Base-by-base conservation (phyloP, 1,140 invertebrate genomes). In the Tetranychus cinnabarinus region DNA sequence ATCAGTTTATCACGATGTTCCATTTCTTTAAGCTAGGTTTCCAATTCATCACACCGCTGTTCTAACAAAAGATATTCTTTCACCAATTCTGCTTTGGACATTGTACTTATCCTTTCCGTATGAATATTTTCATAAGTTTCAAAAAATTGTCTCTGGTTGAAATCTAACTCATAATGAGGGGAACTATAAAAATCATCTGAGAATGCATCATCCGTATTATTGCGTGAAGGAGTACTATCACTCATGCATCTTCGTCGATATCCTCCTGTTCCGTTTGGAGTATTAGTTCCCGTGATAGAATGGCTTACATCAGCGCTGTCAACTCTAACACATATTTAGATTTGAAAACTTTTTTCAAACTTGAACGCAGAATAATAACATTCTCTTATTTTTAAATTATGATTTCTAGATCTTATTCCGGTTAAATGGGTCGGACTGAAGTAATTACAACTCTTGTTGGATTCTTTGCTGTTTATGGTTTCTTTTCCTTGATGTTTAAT, bases 91-190 rank as follows among this genome's bases (percentile, higher is more conserved):
- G 79, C 77, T 73, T 92, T 92, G 2, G 78, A 78, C 79, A 93
- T 82, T 12, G 75, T 78, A 61, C 81, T 79, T 45, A 95, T 73
- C 48, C 86, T 74, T 73, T 93, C 89, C 13, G 83, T 80, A 62
- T 89, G 83, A 6, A 89, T 78, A 68, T 85, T 83, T 68, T 91
- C 84, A 70, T 95, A 95, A 0, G 86, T 84, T 69, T 82, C 84
- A n/a, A 83, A 83, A 70, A 95, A 95, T 69, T 95, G 87, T 71
- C 88, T 86, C 34, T 85, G 85, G 15, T 92, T 74, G 70, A 88
- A 93, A 67, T 87, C 83, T 65, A 88, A 84, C 69, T 90, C 86
- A 67, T 90, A 86, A 70, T 89, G 85, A 0, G 86, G 83, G 10
- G 86, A 82, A 1, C 63, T 66, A 46, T 67, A 67, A 56, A 63